A percentile compares a stretch with the other conserved stretches of the same genome.
phyloP scores from a whole-genome alignment of 2,797 vertebrate species.

The Sebastiscus tertius region DNA sequence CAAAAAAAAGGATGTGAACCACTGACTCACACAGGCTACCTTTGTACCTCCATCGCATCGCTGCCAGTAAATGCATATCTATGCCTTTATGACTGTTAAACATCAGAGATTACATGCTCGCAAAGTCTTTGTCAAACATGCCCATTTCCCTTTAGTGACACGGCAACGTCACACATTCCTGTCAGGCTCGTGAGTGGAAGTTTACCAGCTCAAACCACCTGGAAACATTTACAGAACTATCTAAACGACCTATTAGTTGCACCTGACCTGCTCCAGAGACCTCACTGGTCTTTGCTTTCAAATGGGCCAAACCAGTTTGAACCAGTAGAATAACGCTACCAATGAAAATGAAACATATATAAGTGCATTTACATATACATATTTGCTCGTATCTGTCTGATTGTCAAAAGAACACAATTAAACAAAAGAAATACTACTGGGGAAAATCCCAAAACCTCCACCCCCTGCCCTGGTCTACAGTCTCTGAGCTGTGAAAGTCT shows the following conservation, averaged over 20 bases:
- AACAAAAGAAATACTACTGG: background rate
- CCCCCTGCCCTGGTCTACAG: background rate
- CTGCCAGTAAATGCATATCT: conserved; percentile 16
- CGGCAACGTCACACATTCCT: background rate
- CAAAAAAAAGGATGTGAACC: background rate
- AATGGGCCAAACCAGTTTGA: background rate
- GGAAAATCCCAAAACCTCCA: background rate
- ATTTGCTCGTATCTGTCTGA: background rate
- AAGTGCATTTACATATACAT: too few relatives aligned
- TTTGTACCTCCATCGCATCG: background rate
- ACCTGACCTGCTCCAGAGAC: background rate
- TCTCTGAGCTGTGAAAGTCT: background rate
- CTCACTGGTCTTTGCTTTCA: background rate
- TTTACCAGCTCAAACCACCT: background rate
- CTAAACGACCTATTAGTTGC: background rate
- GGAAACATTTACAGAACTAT: background rate
- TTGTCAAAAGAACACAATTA: background rate
- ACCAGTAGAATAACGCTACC: background rate
- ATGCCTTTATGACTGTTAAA: conserved; percentile 42
- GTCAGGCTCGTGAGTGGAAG: background rate
- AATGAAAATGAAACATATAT: too few relatives aligned
- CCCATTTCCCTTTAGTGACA: background rate
- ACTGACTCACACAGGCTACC: background rate
- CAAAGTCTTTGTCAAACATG: background rate
- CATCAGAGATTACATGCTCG: background rate